These are phyloP conservation scores for Sepiola atlantica DNA, from an alignment of 2,888 invertebrate genomes.

Conservation along the genomic window DNA sequence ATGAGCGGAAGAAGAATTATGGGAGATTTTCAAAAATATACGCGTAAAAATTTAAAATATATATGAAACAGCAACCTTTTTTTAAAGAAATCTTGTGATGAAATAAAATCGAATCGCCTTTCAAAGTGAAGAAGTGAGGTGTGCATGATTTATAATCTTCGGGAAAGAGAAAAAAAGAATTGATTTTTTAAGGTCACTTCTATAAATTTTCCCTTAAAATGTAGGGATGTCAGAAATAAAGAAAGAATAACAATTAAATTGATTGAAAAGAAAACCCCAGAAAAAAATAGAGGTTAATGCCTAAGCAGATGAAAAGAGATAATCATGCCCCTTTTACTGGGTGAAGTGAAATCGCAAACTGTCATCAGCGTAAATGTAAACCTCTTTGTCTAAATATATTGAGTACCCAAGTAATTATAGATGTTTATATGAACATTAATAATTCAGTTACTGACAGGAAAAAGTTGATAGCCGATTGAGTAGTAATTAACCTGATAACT, in stretches of 20 bases:
- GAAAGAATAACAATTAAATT: neutral
- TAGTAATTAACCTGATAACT: too few species aligned
- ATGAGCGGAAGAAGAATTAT: neutral
- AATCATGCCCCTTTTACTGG: too few species aligned
- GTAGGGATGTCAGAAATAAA: neutral
- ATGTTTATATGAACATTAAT: too few species aligned
- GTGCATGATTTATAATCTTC: neutral
- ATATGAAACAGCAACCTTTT: neutral
- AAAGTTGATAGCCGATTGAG: too few species aligned
- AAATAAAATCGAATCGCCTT: neutral
- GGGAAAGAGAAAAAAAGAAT: neutral
- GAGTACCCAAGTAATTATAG: too few species aligned
- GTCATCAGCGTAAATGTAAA: too few species aligned
- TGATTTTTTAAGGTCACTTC: neutral
- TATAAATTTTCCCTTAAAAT: neutral
- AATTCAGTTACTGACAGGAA: too few species aligned
- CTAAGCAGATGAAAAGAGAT: too few species aligned
- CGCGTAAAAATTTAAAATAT: neutral
- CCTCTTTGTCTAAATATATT: too few species aligned
- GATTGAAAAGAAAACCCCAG: neutral
- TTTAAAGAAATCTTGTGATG: neutral
- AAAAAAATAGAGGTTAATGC: too few species aligned
- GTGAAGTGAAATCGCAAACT: too few species aligned
- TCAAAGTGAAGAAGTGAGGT: neutral
- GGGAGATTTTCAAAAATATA: neutral